Evolutionary conservation across 2,888 invertebrate genomes (phyloP).

Genomic region (Agriopis aurantiaria): DNA sequence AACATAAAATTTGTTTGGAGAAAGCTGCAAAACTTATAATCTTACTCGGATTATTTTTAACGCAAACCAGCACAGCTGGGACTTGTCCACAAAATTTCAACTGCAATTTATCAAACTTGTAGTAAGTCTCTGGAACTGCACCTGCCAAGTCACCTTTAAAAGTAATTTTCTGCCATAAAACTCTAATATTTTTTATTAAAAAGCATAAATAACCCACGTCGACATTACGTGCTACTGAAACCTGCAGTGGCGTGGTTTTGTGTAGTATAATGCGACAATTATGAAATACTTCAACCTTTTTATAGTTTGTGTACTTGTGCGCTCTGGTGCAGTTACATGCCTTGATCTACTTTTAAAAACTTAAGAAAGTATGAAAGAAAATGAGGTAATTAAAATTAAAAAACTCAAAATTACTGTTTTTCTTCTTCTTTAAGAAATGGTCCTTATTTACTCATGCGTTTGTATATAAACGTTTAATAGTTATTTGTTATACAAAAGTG

Average conservation of each 20-base stretch:
- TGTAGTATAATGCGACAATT: slow-evolving; percentile 58
- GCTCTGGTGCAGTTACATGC: neutral
- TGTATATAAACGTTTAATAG: neutral
- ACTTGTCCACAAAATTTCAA: slow-evolving; percentile 14
- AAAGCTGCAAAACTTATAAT: too few species aligned
- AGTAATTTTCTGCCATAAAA: slow-evolving; percentile 40
- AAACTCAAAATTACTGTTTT: too few species aligned
- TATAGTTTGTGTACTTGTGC: neutral
- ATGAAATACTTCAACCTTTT: slow-evolving; percentile 50
- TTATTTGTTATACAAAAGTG: too few species aligned
- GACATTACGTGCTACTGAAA: slow-evolving; percentile 61
- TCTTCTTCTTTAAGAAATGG: too few species aligned
- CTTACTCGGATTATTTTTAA: neutral
- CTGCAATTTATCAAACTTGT: slow-evolving; percentile 27
- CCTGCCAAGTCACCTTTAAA: slow-evolving; percentile 36
- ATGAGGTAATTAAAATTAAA: too few species aligned
- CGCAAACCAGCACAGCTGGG: neutral
- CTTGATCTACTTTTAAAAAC: neutral
- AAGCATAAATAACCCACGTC: slow-evolving; percentile 54
- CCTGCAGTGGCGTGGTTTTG: slow-evolving; percentile 61
- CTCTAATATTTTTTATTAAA: slow-evolving; percentile 44
- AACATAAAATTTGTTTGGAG: too few species aligned
- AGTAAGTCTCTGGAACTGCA: slow-evolving; percentile 27
- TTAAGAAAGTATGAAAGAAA: neutral
- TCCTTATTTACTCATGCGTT: neutral